Evolutionary conservation across 2,113 vertebrate species (phyloP).

Genomic region (Oryctolagus cuniculus): mOryCun1.1 NC_091447.1:17032001-17032500

Average conservation of each 20-base stretch:
- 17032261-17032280: not conserved
- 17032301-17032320: not conserved
- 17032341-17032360: not conserved
- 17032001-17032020: not conserved
- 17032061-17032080: not conserved
- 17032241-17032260: not conserved
- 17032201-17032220: not conserved
- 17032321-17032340: slow-evolving; percentile 28
- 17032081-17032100: not conserved
- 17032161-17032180: not conserved
- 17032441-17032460: slow-evolving; percentile 37
- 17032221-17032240: not conserved
- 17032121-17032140: not conserved
- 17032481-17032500: slow-evolving; percentile 27
- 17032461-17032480: slow-evolving; percentile 53
- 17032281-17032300: not conserved
- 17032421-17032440: not conserved
- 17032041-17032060: not conserved
- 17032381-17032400: not conserved
- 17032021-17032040: not conserved
- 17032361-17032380: slow-evolving; percentile 37
- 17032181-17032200: not conserved
- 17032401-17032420: not conserved
- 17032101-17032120: not conserved
- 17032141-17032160: not conserved